phyloP scores from a whole-genome alignment of 2,113 vertebrate genomes.

The Chloropsis hardwickii region DNA sequence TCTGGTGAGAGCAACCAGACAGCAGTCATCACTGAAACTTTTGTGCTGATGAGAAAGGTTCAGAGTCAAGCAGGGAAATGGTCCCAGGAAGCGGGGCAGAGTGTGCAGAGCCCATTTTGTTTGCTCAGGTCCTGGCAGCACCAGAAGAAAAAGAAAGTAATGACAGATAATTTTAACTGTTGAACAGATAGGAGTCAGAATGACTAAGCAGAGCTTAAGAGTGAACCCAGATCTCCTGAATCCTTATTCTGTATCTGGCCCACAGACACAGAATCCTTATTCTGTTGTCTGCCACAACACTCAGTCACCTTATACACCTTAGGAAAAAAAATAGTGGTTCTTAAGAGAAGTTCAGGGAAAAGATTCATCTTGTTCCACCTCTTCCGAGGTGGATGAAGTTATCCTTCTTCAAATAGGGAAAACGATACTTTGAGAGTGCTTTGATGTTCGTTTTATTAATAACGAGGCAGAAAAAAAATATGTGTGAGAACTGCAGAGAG shows the following conservation, averaged over 20 bases:
- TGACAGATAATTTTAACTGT: accelerated
- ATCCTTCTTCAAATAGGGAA: not conserved
- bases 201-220: not conserved
- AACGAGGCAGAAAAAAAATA: not conserved
- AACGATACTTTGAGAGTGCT: not conserved
- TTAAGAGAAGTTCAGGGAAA: not conserved
- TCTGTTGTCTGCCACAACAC: not conserved
- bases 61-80: not conserved
- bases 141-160: not conserved
- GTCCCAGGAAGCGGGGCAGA: not conserved
- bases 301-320: not conserved
- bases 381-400: not conserved
- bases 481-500: not conserved
- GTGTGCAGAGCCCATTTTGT: not conserved
- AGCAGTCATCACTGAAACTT: not conserved
- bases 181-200: not conserved
- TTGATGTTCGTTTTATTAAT: not conserved
- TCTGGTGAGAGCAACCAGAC: not conserved
- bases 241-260: not conserved
- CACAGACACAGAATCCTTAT: not conserved
- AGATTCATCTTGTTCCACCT: not conserved
- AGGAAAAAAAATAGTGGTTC: not conserved
- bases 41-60: not conserved
- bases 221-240: not conserved
- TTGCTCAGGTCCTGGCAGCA: not conserved